Conservation (phyloP, 2,113 vertebrate genomes). For the Narcine bancroftii region DNA sequence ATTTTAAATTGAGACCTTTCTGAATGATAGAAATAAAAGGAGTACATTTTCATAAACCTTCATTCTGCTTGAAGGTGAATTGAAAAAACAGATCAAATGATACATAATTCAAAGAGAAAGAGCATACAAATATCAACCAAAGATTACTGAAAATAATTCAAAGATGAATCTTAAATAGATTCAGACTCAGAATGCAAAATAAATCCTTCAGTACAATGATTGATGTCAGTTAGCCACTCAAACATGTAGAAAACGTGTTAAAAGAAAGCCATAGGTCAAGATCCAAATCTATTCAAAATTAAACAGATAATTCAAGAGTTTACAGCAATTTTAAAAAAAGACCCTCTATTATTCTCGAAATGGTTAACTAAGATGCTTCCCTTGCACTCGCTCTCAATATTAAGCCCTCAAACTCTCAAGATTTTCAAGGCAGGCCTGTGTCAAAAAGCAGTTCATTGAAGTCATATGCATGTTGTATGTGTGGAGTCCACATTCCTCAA, state of each 20-base stretch:
- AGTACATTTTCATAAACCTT: background rate
- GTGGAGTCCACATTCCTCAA: no score
- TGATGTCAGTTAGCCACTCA: no score
- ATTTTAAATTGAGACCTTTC: background rate
- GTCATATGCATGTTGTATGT: no score
- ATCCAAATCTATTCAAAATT: no score
- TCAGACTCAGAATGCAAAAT: no score
- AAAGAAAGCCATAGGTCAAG: background rate
- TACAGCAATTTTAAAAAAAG: background rate
- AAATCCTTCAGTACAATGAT: no score
- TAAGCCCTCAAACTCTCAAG: background rate
- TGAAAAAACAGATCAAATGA: background rate
- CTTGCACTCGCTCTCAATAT: background rate
- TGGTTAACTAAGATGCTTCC: background rate
- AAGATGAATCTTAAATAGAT: no score
- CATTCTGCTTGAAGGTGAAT: background rate
- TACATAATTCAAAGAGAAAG: no score
- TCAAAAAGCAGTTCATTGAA: no score
- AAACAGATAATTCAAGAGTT: background rate
- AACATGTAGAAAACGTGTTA: no score
- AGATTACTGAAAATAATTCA: no score
- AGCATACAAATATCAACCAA: no score
- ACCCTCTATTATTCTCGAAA: background rate
- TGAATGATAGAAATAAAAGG: background rate
- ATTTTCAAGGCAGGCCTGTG: background rate